These are phyloP conservation scores for Rousettus leschenaultii DNA, from an alignment of 2,113 vertebrate species.

Conservation along the genomic window DNA sequence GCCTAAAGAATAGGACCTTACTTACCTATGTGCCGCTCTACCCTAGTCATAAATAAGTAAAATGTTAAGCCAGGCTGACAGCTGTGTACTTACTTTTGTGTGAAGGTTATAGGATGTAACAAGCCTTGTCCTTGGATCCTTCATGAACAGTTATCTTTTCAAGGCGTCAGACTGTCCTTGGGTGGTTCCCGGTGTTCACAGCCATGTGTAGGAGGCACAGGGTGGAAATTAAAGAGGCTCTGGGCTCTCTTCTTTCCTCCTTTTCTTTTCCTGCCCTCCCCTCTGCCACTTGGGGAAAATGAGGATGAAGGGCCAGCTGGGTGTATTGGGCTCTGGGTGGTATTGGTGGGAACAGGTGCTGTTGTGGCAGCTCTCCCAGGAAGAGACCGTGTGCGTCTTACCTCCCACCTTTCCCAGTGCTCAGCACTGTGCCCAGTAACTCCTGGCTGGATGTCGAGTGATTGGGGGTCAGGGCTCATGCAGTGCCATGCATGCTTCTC, in stretches of 20 bases:
- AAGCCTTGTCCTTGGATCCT: background rate
- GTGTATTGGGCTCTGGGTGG: background rate
- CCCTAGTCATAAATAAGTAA: background rate
- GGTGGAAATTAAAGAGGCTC: background rate
- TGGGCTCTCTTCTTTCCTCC: background rate
- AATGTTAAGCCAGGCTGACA: background rate
- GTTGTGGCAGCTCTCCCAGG: background rate
- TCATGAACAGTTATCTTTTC: background rate
- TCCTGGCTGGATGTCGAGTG: rapidly evolving
- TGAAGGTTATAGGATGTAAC: background rate
- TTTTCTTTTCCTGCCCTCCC: background rate
- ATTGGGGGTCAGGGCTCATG: rapidly evolving
- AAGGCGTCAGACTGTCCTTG: background rate
- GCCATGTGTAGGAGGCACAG: background rate
- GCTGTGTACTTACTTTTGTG: background rate
- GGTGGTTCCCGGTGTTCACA: background rate
- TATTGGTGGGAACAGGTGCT: background rate
- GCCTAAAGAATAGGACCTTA: background rate
- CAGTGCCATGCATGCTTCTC: background rate
- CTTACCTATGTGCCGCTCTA: background rate
- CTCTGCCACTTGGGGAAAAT: background rate
- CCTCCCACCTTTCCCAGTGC: rapidly evolving
- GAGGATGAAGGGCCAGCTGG: background rate
- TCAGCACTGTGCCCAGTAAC: rapidly evolving
- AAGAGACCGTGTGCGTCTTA: background rate